These are phyloP conservation scores for Aplochiton taeniatus DNA, from an alignment of 2,797 vertebrate species.

Conservation along the genomic window DNA sequence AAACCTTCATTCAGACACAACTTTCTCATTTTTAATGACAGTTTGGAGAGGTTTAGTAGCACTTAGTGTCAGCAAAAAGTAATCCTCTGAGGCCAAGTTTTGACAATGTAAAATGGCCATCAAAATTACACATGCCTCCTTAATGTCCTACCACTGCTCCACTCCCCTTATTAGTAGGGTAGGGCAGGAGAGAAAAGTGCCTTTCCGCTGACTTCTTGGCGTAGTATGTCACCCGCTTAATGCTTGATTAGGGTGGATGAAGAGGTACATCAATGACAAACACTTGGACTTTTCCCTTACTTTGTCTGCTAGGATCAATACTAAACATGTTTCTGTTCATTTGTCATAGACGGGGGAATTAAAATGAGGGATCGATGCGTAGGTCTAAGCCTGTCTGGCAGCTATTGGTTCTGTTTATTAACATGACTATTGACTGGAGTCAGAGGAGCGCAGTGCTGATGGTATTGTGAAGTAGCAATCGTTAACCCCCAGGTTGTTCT, in stretches of 20 bases:
- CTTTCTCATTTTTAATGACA: slow-evolving; percentile 60
- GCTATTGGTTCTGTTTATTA: slow-evolving; percentile 72
- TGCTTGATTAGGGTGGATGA: slow-evolving; percentile 24
- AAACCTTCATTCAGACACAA: slow-evolving; percentile 50
- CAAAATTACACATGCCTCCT: slow-evolving; percentile 71
- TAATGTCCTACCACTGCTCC: slow-evolving; percentile 70
- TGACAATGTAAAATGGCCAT: slow-evolving; percentile 74
- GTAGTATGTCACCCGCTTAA: slow-evolving; percentile 7
- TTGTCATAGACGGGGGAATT: slow-evolving; percentile 69
- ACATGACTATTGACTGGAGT: slow-evolving; percentile 74
- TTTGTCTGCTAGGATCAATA: slow-evolving; percentile 53
- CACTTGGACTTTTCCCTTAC: slow-evolving; percentile 48
- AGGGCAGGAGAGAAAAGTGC: not conserved
- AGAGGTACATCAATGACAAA: slow-evolving; percentile 48
- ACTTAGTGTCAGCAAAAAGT: slow-evolving; percentile 82
- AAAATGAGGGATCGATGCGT: slow-evolving; percentile 63
- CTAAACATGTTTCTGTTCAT: slow-evolving; percentile 55
- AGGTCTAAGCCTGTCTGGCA: slow-evolving; percentile 60
- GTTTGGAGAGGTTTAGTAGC: slow-evolving; percentile 68
- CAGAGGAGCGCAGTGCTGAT: slow-evolving; percentile 52
- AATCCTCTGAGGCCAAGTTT: slow-evolving; percentile 60
- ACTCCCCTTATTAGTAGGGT: slow-evolving; percentile 8
- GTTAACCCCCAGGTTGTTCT: slow-evolving; percentile 62
- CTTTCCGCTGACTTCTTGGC: slow-evolving; percentile 17
- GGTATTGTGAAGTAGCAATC: slow-evolving; percentile 62